phyloP scores from a whole-genome alignment of 2,888 invertebrate species.

The Polydrusus pterygomalis region DNA sequence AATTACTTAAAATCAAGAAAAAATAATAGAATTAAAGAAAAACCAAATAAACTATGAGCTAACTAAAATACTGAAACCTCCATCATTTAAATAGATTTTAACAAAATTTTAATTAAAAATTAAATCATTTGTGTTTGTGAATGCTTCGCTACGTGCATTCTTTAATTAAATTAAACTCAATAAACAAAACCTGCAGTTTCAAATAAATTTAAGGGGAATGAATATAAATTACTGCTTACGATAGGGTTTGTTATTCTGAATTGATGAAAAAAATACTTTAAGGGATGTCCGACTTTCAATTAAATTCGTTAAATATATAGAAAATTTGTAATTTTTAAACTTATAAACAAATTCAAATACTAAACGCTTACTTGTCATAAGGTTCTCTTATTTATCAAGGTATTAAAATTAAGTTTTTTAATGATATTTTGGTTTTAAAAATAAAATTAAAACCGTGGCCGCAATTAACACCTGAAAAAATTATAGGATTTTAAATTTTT shows the following conservation, averaged over 20 bases:
- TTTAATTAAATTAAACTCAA: slow-evolving; percentile 12
- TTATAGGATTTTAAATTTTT: too few species aligned
- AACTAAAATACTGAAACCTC: not conserved
- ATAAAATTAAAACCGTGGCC: too few species aligned
- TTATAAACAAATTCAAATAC: too few species aligned
- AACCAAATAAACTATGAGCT: not conserved
- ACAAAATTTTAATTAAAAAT: slow-evolving; percentile 14
- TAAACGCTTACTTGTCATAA: too few species aligned
- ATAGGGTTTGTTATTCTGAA: too few species aligned
- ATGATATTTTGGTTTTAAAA: too few species aligned
- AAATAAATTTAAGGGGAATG: not conserved
- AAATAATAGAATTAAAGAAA: not conserved
- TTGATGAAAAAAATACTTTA: not conserved
- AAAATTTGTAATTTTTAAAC: too few species aligned
- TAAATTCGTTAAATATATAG: too few species aligned
- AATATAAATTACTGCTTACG: not conserved
- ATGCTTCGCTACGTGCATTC: slow-evolving; percentile 5
- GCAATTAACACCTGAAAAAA: too few species aligned
- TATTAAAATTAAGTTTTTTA: too few species aligned
- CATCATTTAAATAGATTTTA: not conserved
- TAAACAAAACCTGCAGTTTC: slow-evolving; percentile 7
- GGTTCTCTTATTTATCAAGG: too few species aligned
- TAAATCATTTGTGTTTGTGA: slow-evolving; percentile 10
- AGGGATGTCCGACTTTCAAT: not conserved
- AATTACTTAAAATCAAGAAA: too few species aligned